These are phyloP conservation scores for Ophioninae sp. DNA, from an alignment of 2,888 invertebrate genomes.

Conservation along the genomic window DNA sequence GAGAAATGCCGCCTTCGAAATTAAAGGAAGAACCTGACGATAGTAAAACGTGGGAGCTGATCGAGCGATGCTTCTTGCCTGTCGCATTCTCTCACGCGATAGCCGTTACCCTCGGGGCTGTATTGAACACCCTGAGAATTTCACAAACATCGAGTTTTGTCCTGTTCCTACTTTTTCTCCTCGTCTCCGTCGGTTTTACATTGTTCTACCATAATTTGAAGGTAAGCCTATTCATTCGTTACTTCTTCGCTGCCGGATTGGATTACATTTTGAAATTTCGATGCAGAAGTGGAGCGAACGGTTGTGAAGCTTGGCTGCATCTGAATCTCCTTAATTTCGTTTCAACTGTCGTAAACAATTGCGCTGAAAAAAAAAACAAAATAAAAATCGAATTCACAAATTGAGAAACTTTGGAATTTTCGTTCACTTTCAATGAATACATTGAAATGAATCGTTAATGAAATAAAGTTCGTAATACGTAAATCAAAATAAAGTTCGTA, in stretches of 20 bases:
- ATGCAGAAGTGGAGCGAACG: neutral
- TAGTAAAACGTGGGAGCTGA: slow-evolving; percentile 83
- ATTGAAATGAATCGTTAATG: too few relatives aligned
- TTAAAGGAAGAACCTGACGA: slow-evolving; percentile 77
- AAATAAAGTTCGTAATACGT: too few relatives aligned
- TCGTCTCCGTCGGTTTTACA: slow-evolving; percentile 88
- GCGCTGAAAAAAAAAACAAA: neutral
- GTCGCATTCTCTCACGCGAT: slow-evolving; percentile 91
- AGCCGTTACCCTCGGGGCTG: slow-evolving; percentile 88
- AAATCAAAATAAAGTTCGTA: too few relatives aligned
- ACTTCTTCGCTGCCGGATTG: neutral
- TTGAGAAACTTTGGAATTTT: neutral
- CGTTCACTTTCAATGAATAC: neutral
- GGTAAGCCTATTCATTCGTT: slow-evolving; percentile 82
- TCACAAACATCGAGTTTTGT: slow-evolving; percentile 90
- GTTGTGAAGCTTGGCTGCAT: neutral
- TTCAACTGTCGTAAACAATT: neutral
- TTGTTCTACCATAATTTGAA: slow-evolving; percentile 93
- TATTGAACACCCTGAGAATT: slow-evolving; percentile 87
- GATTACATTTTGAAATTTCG: neutral
- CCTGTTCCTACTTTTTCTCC: slow-evolving; percentile 88
- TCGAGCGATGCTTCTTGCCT: slow-evolving; percentile 89
- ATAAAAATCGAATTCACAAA: neutral
- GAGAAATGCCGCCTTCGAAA: slow-evolving; percentile 69
- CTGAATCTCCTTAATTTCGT: neutral